phyloP scores from a whole-genome alignment of 2,888 invertebrate genomes.

The Glomeris marginata region DNA sequence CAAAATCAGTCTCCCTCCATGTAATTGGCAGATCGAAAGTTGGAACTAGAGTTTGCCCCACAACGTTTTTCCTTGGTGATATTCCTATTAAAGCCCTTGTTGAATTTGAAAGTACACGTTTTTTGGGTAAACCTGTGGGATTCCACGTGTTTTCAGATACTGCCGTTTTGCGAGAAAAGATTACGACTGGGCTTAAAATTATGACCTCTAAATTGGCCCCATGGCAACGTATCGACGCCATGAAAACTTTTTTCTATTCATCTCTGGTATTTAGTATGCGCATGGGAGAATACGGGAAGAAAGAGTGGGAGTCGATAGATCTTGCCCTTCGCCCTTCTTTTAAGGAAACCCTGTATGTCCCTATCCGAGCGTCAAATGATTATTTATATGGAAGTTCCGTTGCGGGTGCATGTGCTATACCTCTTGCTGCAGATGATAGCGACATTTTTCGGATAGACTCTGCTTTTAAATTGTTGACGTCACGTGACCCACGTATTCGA shows the following conservation, averaged over 20 bases:
- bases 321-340: too few species aligned
- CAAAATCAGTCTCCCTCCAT: too few species aligned
- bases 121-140: not conserved
- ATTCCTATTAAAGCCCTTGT: too few species aligned
- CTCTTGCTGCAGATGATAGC: conserved; percentile 11
- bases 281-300: conserved; percentile 7
- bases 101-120: not conserved
- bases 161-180: not conserved
- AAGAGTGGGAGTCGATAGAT: too few species aligned
- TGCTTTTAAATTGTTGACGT: too few species aligned
- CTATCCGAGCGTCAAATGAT: conserved; percentile 8
- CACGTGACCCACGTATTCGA: too few species aligned
- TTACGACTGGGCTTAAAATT: conserved; percentile 11
- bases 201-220: conserved; percentile 17
- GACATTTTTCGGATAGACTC: conserved; percentile 13
- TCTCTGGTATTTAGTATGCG: conserved; percentile 9
- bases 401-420: conserved; percentile 11
- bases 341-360: conserved; percentile 10
- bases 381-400: conserved; percentile 13
- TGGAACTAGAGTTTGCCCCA: too few species aligned
- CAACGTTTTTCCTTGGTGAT: too few species aligned
- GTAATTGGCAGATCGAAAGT: too few species aligned
- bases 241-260: conserved; percentile 18
- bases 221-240: conserved; percentile 20
- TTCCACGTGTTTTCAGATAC: not conserved